Percentiles rank a stretch among this genome's conserved stretches.
Conservation (phyloP, 2,888 invertebrate genomes). For the Automeris io region DNA sequence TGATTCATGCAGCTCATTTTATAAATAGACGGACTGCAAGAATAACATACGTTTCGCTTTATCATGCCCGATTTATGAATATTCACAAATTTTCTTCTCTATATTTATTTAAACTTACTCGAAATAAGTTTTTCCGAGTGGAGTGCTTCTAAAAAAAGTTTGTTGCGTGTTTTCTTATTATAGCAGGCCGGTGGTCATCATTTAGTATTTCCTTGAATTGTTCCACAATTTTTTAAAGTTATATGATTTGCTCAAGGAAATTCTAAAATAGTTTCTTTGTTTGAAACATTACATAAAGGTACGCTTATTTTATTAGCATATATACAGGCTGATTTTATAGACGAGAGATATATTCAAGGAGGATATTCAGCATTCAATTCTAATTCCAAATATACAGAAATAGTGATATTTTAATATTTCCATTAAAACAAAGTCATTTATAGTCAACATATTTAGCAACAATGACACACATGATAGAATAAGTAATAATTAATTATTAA, state of each 20-base stretch:
- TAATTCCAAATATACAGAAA: too few species aligned
- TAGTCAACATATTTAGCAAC: too few species aligned
- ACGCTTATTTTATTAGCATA: too few species aligned
- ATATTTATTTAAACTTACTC: slow-evolving; percentile 1
- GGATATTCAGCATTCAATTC: too few species aligned
- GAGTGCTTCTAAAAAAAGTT: slow-evolving; percentile 6
- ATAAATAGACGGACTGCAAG: slow-evolving; percentile 7
- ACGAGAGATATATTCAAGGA: too few species aligned
- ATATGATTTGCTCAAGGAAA: not conserved
- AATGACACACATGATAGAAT: too few species aligned
- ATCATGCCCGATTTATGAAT: slow-evolving; percentile 1
- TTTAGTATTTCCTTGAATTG: slow-evolving; percentile 2
- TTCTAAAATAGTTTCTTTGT: not conserved
- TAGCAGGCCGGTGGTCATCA: slow-evolving; percentile 5
- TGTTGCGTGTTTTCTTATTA: slow-evolving; percentile 6
- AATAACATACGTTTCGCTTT: slow-evolving; percentile 3
- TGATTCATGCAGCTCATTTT: slow-evolving; percentile 6
- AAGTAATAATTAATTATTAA: too few species aligned
- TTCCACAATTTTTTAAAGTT: not conserved
- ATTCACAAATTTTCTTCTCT: slow-evolving; percentile 1
- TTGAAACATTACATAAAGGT: too few species aligned
- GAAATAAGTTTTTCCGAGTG: slow-evolving; percentile 7
- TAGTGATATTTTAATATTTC: too few species aligned
- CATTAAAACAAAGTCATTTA: too few species aligned
- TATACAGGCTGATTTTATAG: too few species aligned